These are phyloP conservation scores for Idaea dimidiata DNA, from an alignment of 2,888 invertebrate genomes.

Conservation along the genomic window DNA sequence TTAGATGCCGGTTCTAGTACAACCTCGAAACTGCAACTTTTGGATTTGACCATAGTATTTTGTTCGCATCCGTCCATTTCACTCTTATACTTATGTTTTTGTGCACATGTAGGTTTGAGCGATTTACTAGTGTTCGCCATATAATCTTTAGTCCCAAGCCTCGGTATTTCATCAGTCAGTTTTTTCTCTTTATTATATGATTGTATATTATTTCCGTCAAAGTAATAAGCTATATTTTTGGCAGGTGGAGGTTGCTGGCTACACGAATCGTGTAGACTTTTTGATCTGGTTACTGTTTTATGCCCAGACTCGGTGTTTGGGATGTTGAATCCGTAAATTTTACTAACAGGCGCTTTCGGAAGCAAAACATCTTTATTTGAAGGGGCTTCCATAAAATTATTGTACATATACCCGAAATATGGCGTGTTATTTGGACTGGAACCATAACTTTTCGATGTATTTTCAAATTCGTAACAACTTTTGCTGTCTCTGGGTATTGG, in stretches of 20 bases:
- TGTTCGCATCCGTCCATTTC: conserved; percentile 71
- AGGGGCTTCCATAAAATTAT: conserved; percentile 47
- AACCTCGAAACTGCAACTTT: conserved; percentile 78
- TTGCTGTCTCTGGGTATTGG: conserved; percentile 68
- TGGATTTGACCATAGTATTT: conserved; percentile 71
- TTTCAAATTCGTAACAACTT: conserved; percentile 77
- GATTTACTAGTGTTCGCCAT: conserved; percentile 74
- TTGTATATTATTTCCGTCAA: conserved; percentile 71
- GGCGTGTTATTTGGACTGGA: conserved; percentile 82
- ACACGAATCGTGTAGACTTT: conserved; percentile 69
- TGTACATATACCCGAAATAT: conserved; percentile 79
- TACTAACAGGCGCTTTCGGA: conserved; percentile 50
- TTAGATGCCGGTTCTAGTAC: conserved; percentile 75
- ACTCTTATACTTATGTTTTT: conserved; percentile 69
- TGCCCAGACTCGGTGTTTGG: conserved; percentile 58
- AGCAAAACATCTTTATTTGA: conserved; percentile 15
- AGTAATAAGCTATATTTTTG: conserved; percentile 76
- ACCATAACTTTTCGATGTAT: conserved; percentile 82
- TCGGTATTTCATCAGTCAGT: conserved; percentile 80
- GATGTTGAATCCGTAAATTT: conserved; percentile 68
- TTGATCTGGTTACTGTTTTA: conserved; percentile 72
- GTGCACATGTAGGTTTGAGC: conserved; percentile 63
- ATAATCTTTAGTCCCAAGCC: conserved; percentile 78
- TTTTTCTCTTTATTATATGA: conserved; percentile 62
- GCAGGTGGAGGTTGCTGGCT: conserved; percentile 62